Percentiles rank a stretch among this genome's conserved stretches.
Evolutionary conservation across 2,797 vertebrate species (phyloP).

Genomic region (Prionace glauca): DNA sequence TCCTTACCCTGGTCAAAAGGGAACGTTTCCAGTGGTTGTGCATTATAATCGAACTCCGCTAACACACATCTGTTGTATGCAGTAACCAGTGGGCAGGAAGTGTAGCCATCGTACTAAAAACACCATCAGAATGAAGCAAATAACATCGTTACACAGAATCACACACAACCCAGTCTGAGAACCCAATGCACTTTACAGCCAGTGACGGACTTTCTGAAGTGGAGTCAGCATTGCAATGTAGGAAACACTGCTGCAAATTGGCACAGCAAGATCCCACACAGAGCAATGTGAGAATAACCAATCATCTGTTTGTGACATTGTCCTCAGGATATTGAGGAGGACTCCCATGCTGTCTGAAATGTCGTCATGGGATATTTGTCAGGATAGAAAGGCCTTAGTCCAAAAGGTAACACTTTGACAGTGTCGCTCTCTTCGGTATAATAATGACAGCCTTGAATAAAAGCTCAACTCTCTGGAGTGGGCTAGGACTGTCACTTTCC

Average conservation of each 20-base stretch:
- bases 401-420: too few species aligned
- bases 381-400: background rate
- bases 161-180: background rate
- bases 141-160: background rate
- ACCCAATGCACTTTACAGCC: background rate
- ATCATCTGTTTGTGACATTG: too few species aligned
- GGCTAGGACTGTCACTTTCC: too few species aligned
- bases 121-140: background rate
- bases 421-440: too few species aligned
- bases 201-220: background rate
- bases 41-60: constrained; percentile 85
- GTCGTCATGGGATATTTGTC: background rate
- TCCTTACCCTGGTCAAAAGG: constrained; percentile 91
- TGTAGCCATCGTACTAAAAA: constrained; percentile 90
- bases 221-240: background rate
- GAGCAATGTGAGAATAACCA: background rate
- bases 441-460: too few species aligned
- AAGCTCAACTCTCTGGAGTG: too few species aligned
- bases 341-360: background rate
- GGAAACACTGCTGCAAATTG: background rate
- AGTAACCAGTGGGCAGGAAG: constrained; percentile 88
- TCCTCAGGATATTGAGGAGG: background rate
- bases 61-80: constrained; percentile 83
- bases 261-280: background rate
- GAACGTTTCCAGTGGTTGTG: constrained; percentile 86